A percentile compares a stretch with the other conserved stretches of the same genome.
phyloP scores from a whole-genome alignment of 2,888 invertebrate genomes.

The Lasioglossum vierecki region DNA sequence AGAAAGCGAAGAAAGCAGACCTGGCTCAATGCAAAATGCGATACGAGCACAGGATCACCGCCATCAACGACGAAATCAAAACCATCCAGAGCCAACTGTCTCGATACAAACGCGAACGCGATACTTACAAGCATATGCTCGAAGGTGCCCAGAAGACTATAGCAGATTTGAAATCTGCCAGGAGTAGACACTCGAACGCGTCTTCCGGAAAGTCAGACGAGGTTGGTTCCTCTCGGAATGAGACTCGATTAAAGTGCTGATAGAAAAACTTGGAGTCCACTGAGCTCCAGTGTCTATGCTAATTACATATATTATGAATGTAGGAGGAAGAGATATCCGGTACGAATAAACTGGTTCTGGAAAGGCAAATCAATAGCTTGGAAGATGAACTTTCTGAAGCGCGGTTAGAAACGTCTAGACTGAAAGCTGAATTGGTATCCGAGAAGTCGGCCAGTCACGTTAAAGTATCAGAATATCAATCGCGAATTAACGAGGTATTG shows the following conservation, averaged over 20 bases:
- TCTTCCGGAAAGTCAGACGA: conserved; percentile 91
- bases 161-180: conserved; percentile 88
- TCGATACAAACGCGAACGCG: conserved; percentile 94
- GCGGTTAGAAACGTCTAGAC: conserved; percentile 91
- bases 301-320: background rate
- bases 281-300: background rate
- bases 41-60: conserved; percentile 93
- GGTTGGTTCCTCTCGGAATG: conserved; percentile 74
- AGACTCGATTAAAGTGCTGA: background rate
- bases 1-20: conserved; percentile 91
- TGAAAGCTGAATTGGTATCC: conserved; percentile 95
- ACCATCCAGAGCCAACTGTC: conserved; percentile 91
- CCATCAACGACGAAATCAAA: conserved; percentile 92
- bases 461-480: conserved; percentile 94
- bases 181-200: conserved; percentile 80
- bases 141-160: conserved; percentile 94
- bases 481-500: conserved; percentile 91
- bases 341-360: conserved; percentile 88
- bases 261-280: background rate
- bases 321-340: conserved; percentile 66
- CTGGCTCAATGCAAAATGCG: conserved; percentile 92
- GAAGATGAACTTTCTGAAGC: conserved; percentile 96
- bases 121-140: conserved; percentile 95
- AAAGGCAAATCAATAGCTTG: conserved; percentile 93
- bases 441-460: conserved; percentile 94